These are phyloP conservation scores for Rattus rattus DNA, from an alignment of 2,113 vertebrate species.

Conservation along the genomic window DNA sequence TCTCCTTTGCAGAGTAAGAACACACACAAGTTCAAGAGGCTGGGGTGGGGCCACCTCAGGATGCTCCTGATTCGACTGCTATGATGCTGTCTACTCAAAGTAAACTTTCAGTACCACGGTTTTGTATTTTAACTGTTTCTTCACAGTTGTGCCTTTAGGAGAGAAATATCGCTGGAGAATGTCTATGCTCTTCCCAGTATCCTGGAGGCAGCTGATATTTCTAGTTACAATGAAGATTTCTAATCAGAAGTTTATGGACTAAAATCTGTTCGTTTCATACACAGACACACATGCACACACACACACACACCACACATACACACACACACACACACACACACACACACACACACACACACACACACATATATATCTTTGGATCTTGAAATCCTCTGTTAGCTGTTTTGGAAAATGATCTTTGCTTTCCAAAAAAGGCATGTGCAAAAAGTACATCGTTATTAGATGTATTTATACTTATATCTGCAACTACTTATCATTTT, in stretches of 20 bases:
- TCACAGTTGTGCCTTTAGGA: background rate
- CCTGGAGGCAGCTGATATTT: background rate
- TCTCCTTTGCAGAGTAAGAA: background rate
- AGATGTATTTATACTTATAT: background rate
- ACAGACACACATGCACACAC: no score
- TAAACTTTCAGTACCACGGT: background rate
- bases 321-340: no score
- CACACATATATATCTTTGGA: background rate
- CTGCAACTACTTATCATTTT: background rate
- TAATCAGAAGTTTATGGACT: background rate
- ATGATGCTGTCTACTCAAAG: background rate
- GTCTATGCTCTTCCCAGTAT: background rate
- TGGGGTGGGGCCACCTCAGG: background rate
- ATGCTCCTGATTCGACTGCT: background rate
- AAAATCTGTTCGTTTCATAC: background rate
- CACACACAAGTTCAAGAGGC: background rate
- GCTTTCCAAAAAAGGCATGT: slow-evolving; percentile 7
- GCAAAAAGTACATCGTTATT: background rate
- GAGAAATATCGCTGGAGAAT: background rate
- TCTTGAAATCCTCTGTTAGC: slow-evolving; percentile 30
- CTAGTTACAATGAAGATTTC: background rate
- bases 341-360: no score
- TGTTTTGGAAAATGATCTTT: slow-evolving; percentile 15
- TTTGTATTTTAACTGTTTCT: background rate
- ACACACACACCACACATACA: no score